Evolutionary conservation across 2,113 vertebrate genomes (phyloP), one percentile per base, ranked within the genome.

Genomic region (Lucifuga dentata): DNA sequence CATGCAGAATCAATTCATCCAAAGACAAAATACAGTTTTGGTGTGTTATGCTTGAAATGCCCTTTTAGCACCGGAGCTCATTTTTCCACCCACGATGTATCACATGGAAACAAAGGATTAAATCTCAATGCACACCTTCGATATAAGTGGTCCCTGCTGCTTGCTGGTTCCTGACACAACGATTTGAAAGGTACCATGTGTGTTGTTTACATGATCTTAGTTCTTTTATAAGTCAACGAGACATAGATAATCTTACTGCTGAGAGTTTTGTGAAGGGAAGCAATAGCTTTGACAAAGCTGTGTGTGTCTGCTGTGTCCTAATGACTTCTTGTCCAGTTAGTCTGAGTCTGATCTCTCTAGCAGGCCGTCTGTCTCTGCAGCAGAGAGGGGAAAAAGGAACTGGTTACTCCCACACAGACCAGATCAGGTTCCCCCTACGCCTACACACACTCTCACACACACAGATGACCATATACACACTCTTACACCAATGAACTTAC

Each of bases 261-360:
- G 15, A 60, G 8, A 35, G 16, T 32, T 84, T 70, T 84, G 81
- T 64, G 20, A 77, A 69, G 81, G 79, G 80, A 82, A 85, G 77
- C 44, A 62, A 84, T 71, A 73, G 68, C 58, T 80, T 70, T 73
- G 21, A 81, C 71, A 70, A 80, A 67, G 41, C 26, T 3, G n/a
- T 43, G 78, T 78, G 78, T 86, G 86, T 88, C 85, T 88, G 75
- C 71, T 74, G 57, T 84, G 80, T 88, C 86, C 84, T 91, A 85
- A 91, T 91, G 87, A 89, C 86, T 87, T 86, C 86, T 86, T 86
- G 87, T 89, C 86, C 86, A 81, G 88, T 89, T 89, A 77, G 87
- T 88, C 83, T 88, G 84, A 82, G 85, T 87, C 84, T 93, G 91
- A 90, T 88, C 81, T 91, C 63, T 90, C 80, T 91, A 90, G 74